These are phyloP conservation scores for Phengaris arion DNA, from an alignment of 2,888 invertebrate genomes.

Conservation along the genomic window DNA sequence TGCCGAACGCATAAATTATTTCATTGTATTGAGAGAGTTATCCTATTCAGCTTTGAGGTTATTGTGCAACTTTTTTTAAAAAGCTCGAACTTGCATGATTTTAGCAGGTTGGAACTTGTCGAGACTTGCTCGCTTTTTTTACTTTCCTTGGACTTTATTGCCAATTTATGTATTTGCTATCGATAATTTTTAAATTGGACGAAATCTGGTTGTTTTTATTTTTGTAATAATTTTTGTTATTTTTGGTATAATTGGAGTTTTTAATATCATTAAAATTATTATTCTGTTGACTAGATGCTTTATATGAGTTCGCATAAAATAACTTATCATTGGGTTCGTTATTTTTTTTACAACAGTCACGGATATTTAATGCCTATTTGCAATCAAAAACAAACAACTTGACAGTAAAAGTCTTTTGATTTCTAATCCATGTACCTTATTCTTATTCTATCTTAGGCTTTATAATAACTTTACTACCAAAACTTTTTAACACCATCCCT, in stretches of 20 bases:
- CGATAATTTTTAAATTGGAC: not conserved
- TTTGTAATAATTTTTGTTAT: not conserved
- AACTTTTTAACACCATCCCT: no score
- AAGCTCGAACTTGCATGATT: conserved; percentile 35
- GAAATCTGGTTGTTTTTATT: conserved; percentile 27
- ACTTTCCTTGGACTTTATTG: conserved; percentile 28
- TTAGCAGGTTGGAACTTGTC: conserved; percentile 65
- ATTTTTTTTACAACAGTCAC: not conserved
- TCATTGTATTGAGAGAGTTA: conserved; percentile 9
- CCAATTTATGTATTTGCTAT: conserved; percentile 13
- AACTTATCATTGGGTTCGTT: not conserved
- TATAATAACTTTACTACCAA: no score
- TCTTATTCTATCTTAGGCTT: no score
- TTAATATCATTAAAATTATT: not conserved
- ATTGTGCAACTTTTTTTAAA: conserved; percentile 23
- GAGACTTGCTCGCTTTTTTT: conserved; percentile 37
- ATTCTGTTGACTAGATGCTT: not conserved
- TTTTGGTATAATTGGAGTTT: not conserved
- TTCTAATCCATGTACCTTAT: no score
- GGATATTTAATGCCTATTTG: no score
- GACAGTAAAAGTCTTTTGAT: no score
- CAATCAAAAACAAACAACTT: no score
- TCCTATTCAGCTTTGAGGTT: conserved; percentile 33
- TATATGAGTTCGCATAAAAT: not conserved
- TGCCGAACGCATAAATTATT: conserved; percentile 22